These are phyloP conservation scores for Anthopleura sola DNA, from an alignment of 64 coral and sea anemone genomes.

Conservation along the genomic window DNA sequence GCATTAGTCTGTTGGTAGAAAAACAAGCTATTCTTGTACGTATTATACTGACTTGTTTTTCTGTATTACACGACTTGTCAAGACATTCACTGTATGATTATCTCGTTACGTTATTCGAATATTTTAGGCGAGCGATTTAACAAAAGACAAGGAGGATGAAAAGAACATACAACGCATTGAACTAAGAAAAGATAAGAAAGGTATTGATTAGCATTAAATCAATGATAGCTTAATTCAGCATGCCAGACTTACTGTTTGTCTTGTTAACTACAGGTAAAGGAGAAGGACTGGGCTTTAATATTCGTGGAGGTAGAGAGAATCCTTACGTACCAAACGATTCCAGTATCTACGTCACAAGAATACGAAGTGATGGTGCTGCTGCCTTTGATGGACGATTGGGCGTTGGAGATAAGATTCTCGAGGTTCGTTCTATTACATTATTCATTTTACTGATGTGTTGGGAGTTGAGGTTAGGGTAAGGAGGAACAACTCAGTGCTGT, in stretches of 20 bases:
- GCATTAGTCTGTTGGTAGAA: slow-evolving; percentile 66
- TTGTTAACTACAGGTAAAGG: slow-evolving; percentile 11
- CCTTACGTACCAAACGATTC: slow-evolving; percentile 79
- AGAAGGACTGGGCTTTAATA: slow-evolving; percentile 82
- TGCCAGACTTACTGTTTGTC: no score
- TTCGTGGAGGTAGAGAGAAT: slow-evolving; percentile 82
- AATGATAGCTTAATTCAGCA: no score
- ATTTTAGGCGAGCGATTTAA: slow-evolving; percentile 28
- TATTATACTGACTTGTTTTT: background rate
- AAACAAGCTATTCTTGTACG: slow-evolving; percentile 70
- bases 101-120: background rate
- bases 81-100: background rate
- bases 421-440: background rate
- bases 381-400: slow-evolving; percentile 73
- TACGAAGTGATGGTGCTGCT: slow-evolving; percentile 73
- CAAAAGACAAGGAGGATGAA: slow-evolving; percentile 19
- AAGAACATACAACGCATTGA: slow-evolving; percentile 59
- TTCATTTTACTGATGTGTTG: background rate
- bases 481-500: no score
- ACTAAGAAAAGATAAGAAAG: slow-evolving; percentile 82
- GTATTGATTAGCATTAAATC: slow-evolving; percentile 2
- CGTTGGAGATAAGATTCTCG: slow-evolving; percentile 60
- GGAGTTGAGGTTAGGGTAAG: no score
- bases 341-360: slow-evolving; percentile 84
- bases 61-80: no score